phyloP scores from a whole-genome alignment of 2,888 invertebrate species.

The Apamea crenata region DNA sequence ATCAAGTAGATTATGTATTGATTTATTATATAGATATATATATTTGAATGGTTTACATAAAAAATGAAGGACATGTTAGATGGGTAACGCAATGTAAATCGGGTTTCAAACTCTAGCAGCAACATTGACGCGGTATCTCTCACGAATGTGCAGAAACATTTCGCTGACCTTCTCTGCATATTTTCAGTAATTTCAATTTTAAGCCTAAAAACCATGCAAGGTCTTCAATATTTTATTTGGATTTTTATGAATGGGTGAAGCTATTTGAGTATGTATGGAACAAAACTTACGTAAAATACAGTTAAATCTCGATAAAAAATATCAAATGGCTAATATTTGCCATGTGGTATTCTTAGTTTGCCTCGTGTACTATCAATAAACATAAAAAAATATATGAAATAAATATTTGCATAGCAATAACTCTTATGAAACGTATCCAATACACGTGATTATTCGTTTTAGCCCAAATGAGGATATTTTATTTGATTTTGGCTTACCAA shows the following conservation, averaged over 20 bases:
- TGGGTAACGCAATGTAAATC: not conserved
- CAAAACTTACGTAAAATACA: not conserved
- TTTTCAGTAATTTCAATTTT: conserved; percentile 24
- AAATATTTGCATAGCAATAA: conserved; percentile 28
- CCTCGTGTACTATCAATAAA: conserved; percentile 2
- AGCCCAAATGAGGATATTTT: not conserved
- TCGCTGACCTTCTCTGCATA: conserved; percentile 18
- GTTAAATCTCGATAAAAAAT: conserved; percentile 15
- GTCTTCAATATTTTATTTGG: not conserved
- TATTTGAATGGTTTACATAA: too few species aligned
- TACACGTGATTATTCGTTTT: not conserved
- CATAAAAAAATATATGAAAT: conserved; percentile 2
- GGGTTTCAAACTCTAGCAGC: conserved; percentile 5
- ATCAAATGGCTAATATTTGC: conserved; percentile 28
- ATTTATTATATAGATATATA: too few species aligned
- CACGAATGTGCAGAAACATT: conserved; percentile 14
- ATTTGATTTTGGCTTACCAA: not conserved
- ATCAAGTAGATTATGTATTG: not conserved
- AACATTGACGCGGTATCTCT: conserved; percentile 19
- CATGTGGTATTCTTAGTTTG: conserved; percentile 28
- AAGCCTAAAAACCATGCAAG: conserved; percentile 30
- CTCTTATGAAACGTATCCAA: not conserved
- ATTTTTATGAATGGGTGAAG: not conserved
- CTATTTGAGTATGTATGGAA: not conserved
- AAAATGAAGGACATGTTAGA: not conserved